These are phyloP conservation scores for Cryptomyrus ogoouensis DNA, from an alignment of 2,113 vertebrate genomes.

Conservation along the genomic window DNA sequence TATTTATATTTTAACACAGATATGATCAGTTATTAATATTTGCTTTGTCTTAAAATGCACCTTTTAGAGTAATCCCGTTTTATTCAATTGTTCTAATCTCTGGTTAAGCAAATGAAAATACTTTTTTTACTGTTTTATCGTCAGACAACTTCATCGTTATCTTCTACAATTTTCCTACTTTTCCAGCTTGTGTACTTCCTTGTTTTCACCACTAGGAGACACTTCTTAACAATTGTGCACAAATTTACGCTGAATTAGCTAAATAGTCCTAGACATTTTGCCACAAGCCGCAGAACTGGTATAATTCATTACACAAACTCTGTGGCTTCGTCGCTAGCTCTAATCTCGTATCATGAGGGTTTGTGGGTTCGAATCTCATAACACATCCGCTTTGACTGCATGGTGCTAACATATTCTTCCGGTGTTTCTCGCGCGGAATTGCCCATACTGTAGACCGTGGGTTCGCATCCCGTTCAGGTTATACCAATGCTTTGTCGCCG, in stretches of 20 bases:
- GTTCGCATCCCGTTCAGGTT: not conserved
- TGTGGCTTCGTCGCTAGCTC: not conserved
- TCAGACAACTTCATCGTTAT: not conserved
- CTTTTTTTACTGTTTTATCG: not conserved
- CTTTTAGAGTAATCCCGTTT: not conserved
- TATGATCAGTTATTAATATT: not conserved
- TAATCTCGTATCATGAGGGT: not conserved
- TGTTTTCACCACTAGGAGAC: not conserved
- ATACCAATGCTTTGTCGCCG: not conserved
- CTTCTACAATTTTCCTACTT: not conserved
- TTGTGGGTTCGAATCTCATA: not conserved
- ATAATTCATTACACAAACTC: not conserved
- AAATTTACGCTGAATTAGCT: not conserved
- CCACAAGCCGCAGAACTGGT: not conserved
- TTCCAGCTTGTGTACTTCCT: not conserved
- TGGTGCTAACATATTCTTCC: not conserved
- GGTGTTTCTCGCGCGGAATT: not conserved
- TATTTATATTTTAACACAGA: not conserved
- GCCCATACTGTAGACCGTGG: not conserved
- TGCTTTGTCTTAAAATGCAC: not conserved
- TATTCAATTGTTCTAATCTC: not conserved
- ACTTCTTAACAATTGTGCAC: not conserved
- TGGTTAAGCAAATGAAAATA: not conserved
- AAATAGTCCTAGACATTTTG: not conserved
- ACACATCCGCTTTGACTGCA: not conserved